Conservation (phyloP, 2,888 invertebrate genomes). For the Protophormia terraenovae region DNA sequence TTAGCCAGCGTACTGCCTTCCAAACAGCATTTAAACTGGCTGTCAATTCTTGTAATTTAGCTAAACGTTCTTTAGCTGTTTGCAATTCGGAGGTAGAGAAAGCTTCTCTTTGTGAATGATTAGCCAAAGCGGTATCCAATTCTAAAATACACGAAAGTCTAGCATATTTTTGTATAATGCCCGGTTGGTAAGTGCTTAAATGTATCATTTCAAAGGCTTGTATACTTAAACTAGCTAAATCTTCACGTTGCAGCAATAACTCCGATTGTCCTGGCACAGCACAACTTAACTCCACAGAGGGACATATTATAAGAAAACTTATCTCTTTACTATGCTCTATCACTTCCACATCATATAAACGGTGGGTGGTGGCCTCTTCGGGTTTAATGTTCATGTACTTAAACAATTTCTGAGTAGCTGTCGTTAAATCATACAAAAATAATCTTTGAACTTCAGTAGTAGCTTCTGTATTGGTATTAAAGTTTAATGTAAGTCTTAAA, state of each 20-base stretch:
- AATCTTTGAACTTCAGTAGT: conserved; percentile 90
- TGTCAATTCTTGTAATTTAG: conserved; percentile 92
- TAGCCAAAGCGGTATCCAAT: conserved; percentile 94
- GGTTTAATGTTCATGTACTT: conserved; percentile 89
- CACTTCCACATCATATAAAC: conserved; percentile 96
- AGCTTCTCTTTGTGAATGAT: conserved; percentile 96
- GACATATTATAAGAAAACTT: conserved; percentile 95
- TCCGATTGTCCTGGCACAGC: conserved; percentile 94
- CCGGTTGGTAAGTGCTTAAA: conserved; percentile 95
- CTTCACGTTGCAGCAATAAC: conserved; percentile 91
- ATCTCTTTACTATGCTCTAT: conserved; percentile 95
- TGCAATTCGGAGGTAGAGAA: conserved; percentile 94
- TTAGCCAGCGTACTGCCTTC: conserved; percentile 97
- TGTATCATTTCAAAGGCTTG: conserved; percentile 98
- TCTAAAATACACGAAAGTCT: conserved; percentile 96
- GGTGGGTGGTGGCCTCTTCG: conserved; percentile 87
- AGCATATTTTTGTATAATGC: conserved; percentile 94
- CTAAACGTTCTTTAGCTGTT: conserved; percentile 91
- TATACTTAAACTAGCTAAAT: conserved; percentile 93
- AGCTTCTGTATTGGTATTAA: conserved; percentile 80
- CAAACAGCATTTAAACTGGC: conserved; percentile 92
- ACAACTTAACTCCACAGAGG: conserved; percentile 95
- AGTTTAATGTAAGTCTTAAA: conserved; percentile 74
- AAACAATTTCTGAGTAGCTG: conserved; percentile 88
- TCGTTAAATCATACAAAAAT: conserved; percentile 89